Evolutionary conservation across 2,797 vertebrate species (phyloP), one percentile per base, ranked within the genome.

Genomic region (Paguma larvata): DNA sequence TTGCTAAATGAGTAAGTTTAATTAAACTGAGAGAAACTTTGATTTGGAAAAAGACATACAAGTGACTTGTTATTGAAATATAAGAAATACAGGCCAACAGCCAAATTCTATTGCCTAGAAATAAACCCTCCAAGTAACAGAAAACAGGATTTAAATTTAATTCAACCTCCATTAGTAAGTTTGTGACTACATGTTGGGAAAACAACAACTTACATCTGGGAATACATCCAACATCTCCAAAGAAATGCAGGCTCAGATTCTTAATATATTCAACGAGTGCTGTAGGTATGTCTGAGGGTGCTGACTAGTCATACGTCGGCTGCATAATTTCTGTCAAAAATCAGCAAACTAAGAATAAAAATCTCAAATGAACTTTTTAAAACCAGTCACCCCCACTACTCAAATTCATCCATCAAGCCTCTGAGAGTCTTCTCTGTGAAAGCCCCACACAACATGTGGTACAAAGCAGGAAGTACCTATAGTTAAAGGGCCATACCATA

Each of bases 81-180:
- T 1, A 93, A 87, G 93, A 96, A 94, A 89, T 89, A 65, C 0
- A 93, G 92, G 93, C 80, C 87, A 90, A 87, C 11, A 27, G 48
- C 85, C 73, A 94, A 73, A 70, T 89, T 44, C 25, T 11, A 89
- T 21, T 78, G 89, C 96, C 73, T 44, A 85, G 53, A 95, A 94
- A 95, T 53, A 95, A 70, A 70, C 27, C 2, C 2, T 94, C 44
- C 77, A 85, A 85, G 77, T 48, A 93, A 84, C 19, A 95, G 85
- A 97, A 92, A 96, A 91, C 72, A 86, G n/a, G 78, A 88, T 96
- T 80, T 77, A 90, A 86, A 92, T 93, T 95, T 68, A 92, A 93
- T 88, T 89, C 80, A 82, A 78, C n/a, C 30, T 95, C 91, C 56
- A 79, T 91, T 89, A 85, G 85, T 91, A 95, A 94, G 96, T 56